phyloP scores from a whole-genome alignment of 2,113 vertebrate species.

The Oplegnathus fasciatus region DNA sequence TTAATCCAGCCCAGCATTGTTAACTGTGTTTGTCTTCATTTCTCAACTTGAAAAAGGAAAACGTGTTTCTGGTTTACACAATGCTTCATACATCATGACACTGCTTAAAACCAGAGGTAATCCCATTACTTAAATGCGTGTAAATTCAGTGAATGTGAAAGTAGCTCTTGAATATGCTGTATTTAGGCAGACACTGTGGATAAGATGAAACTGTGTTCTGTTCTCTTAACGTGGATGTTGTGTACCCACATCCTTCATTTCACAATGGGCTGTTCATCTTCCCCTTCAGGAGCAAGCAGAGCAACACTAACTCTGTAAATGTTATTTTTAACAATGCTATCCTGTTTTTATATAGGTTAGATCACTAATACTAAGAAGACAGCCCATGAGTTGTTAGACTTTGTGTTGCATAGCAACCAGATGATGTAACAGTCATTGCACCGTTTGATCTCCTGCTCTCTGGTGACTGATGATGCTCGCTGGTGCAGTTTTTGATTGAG shows the following conservation, averaged over 20 bases:
- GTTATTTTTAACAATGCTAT: slow-evolving; percentile 15
- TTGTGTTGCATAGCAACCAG: slow-evolving; percentile 66
- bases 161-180: neutral
- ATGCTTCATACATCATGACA: neutral
- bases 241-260: neutral
- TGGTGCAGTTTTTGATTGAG: slow-evolving; percentile 23
- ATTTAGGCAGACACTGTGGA: neutral
- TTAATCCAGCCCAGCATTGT: neutral
- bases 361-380: neutral
- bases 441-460: slow-evolving; percentile 49
- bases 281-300: neutral
- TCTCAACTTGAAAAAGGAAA: neutral
- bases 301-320: neutral
- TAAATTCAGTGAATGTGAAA: neutral
- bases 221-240: neutral
- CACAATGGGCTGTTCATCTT: slow-evolving; percentile 17
- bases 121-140: neutral
- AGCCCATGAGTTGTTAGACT: slow-evolving; percentile 24
- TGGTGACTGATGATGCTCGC: slow-evolving; percentile 31
- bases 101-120: neutral
- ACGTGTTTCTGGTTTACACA: neutral
- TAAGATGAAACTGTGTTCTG: neutral
- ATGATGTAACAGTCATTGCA: slow-evolving; percentile 35
- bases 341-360: slow-evolving; percentile 7
- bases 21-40: neutral